Conservation (phyloP, 92 coral and sea anemone species). For the Scolanthus callimorphus region DNA sequence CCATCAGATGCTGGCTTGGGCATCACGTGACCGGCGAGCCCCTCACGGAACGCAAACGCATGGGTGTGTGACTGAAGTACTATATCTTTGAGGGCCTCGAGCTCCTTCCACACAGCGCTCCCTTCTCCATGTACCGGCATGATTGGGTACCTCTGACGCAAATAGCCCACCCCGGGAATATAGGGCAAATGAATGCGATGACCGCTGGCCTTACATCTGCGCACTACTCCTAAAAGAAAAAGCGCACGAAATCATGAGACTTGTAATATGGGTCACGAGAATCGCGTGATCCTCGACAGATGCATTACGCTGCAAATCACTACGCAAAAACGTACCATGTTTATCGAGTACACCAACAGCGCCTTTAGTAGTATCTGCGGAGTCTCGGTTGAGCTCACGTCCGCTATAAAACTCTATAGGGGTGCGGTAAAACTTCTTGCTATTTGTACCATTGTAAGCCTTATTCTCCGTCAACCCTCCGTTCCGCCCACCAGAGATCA, state of each 20-base stretch:
- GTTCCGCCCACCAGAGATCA: constrained; percentile 34
- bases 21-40: constrained; percentile 10
- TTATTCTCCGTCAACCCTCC: constrained; percentile 18
- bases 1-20: constrained; percentile 21
- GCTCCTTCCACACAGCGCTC: constrained; percentile 31
- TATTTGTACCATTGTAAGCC: constrained; percentile 66
- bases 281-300: too few species aligned
- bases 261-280: too few species aligned
- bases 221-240: background rate
- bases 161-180: constrained; percentile 17
- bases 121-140: constrained; percentile 44
- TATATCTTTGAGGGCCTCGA: constrained; percentile 29
- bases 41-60: constrained; percentile 25
- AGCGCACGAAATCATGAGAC: too few species aligned
- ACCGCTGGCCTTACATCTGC: constrained; percentile 22
- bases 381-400: constrained; percentile 40
- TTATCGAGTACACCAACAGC: constrained; percentile 57
- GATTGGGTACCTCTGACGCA: constrained; percentile 39
- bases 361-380: constrained; percentile 62
- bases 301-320: too few species aligned
- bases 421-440: constrained; percentile 41
- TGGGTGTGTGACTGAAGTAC: constrained; percentile 25
- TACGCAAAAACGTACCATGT: constrained; percentile 19
- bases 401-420: constrained; percentile 54
- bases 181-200: constrained; percentile 27